A percentile compares a stretch with the other conserved stretches of the same genome.
phyloP scores from a whole-genome alignment of 2,888 invertebrate species.

The Smittia sp. region DNA sequence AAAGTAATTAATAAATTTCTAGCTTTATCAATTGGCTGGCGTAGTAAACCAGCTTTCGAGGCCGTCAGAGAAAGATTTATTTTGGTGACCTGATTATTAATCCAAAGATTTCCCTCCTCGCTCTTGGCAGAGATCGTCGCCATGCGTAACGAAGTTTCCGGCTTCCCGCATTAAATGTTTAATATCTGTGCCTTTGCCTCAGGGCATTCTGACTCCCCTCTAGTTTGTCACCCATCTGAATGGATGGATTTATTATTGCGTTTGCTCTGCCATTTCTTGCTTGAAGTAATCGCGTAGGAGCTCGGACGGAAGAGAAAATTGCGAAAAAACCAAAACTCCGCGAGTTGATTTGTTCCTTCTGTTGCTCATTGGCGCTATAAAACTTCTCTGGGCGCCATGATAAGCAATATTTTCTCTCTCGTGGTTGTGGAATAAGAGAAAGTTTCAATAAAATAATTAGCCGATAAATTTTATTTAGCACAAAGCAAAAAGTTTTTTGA shows the following conservation, averaged over 20 bases:
- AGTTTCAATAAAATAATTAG: constrained; percentile 28
- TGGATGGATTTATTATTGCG: constrained; percentile 13
- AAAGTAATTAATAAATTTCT: constrained; percentile 34
- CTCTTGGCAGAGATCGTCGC: neutral
- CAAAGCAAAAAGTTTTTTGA: constrained; percentile 15
- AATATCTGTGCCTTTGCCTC: neutral
- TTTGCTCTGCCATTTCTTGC: neutral
- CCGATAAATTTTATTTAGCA: constrained; percentile 17
- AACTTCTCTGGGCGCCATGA: no score
- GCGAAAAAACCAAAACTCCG: no score
- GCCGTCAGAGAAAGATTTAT: constrained; percentile 24
- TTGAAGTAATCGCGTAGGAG: neutral
- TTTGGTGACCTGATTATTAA: constrained; percentile 37
- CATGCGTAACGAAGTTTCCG: constrained; percentile 22
- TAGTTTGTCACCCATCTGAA: constrained; percentile 17
- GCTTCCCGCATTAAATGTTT: constrained; percentile 4
- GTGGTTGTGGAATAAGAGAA: neutral
- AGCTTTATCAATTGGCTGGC: constrained; percentile 27
- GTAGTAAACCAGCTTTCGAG: neutral
- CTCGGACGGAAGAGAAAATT: neutral
- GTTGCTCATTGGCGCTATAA: no score
- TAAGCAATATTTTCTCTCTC: no score
- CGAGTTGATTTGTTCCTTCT: no score
- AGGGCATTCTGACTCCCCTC: neutral
- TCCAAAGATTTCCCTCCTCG: neutral